Conservation (phyloP, 2,888 invertebrate species). For the Aleiodes testaceus region DNA sequence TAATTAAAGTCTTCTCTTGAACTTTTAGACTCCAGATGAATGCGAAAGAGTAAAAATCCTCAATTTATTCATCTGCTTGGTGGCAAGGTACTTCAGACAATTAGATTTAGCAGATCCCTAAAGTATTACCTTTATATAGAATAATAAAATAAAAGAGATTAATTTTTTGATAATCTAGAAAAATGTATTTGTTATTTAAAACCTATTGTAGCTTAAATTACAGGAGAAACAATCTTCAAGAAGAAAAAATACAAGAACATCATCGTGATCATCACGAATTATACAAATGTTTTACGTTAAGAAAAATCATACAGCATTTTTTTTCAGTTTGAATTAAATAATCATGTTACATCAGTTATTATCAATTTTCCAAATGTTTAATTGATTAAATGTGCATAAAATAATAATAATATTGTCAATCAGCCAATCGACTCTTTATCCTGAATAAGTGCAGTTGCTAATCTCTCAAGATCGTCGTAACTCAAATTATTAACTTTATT, state of each 20-base stretch:
- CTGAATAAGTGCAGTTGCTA: conserved; percentile 79
- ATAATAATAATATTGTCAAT: conserved; percentile 12
- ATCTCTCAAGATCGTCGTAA: conserved; percentile 77
- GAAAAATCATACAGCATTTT: conserved; percentile 25
- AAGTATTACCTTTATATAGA: conserved; percentile 28
- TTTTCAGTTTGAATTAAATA: conserved; percentile 12
- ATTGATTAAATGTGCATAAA: not conserved
- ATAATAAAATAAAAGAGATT: conserved; percentile 18
- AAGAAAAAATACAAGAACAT: not conserved
- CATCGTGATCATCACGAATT: not conserved
- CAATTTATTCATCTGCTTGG: conserved; percentile 84
- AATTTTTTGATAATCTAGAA: conserved; percentile 18
- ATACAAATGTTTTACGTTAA: not conserved
- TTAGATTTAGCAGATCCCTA: conserved; percentile 80
- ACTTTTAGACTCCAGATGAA: conserved; percentile 55
- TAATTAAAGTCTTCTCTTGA: conserved; percentile 23
- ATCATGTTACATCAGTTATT: conserved; percentile 29
- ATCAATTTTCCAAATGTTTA: conserved; percentile 7
- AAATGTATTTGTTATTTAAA: conserved; percentile 33
- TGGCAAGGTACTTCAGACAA: conserved; percentile 84
- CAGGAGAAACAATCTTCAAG: conserved; percentile 49
- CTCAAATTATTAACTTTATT: conserved; percentile 76
- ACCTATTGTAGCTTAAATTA: conserved; percentile 52
- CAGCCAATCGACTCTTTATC: conserved; percentile 79
- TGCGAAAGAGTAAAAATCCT: conserved; percentile 75